These are phyloP conservation scores for Acanthurus lineatus DNA, from an alignment of 2,797 vertebrate species.

Conservation along the genomic window DNA sequence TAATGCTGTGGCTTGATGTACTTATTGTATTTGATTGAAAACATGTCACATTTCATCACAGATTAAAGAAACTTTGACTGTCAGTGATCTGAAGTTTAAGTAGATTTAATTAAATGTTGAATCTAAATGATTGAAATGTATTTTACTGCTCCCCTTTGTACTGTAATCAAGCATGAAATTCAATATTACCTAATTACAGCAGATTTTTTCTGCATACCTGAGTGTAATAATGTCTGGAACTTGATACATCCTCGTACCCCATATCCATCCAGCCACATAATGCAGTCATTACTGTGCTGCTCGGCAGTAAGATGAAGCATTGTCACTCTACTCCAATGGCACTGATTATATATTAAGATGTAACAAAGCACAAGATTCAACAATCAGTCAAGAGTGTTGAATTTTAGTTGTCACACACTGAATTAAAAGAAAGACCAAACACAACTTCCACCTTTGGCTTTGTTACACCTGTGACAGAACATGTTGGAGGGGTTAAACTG, in stretches of 20 bases:
- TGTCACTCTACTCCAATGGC: conserved; percentile 18
- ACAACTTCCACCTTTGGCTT: conserved; percentile 45
- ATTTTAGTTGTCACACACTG: conserved; percentile 25
- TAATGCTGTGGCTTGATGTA: conserved; percentile 23
- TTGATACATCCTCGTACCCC: conserved; percentile 40
- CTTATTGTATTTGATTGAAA: conserved; percentile 50
- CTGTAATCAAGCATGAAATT: conserved; percentile 65
- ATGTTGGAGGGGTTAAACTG: conserved; percentile 76
- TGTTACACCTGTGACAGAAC: conserved; percentile 59
- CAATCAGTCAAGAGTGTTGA: not conserved
- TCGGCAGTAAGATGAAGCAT: conserved; percentile 16
- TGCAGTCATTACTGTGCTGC: conserved; percentile 20
- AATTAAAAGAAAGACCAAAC: conserved; percentile 53
- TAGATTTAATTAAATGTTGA: conserved; percentile 64
- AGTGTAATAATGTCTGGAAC: conserved; percentile 60
- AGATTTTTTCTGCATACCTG: conserved; percentile 51
- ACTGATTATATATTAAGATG: conserved; percentile 35
- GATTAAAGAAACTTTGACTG: conserved; percentile 42
- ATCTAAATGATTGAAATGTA: conserved; percentile 54
- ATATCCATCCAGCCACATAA: conserved; percentile 34
- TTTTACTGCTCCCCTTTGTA: conserved; percentile 55
- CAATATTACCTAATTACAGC: conserved; percentile 56
- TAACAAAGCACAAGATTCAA: conserved; percentile 45
- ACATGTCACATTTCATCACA: conserved; percentile 46
- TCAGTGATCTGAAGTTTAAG: conserved; percentile 41